Base-by-base conservation (phyloP, 1,140 invertebrate species). In the Chrysoperla carnea region DNA sequence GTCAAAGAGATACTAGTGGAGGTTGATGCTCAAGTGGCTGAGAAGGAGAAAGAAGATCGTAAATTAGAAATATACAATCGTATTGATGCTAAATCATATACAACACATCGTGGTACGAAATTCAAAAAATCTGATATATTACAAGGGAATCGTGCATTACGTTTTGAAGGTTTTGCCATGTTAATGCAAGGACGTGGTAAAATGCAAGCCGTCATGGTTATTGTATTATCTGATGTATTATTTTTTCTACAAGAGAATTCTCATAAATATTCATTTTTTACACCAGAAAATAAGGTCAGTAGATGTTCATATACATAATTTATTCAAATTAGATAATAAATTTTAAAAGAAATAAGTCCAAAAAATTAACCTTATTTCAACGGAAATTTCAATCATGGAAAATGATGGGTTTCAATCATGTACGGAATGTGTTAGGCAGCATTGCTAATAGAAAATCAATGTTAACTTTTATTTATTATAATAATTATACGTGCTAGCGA, bases 41-140 rank as follows among this genome's bases (percentile, higher is more conserved):
- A 89, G 45, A 88, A 90, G 56, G 86, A 94, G 56, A 72, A 84
- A 46, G 80, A 91, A 54, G 81, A 88, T 56, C 63, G 87, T 15
- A 84, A 93, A 54, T 57, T 92, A 45, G 90, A 95, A 61, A 92
- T 95, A 47, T 94, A 91, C 60, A 81, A 88, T 55, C 79, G 80
- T 46, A 83, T 95, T 37, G 92, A 97, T 62, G 79, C 84, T 3
- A 92, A 94, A 62, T 92, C 90, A 0, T 86, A 81, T 51, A 81
- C 86, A 1, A 71, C 75, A 12, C 86, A 84, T 58, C 76, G 81
- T 41, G 80, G 78, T 28, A 70, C 73, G 46, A 92, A 93, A 56
- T 94, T 95, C 56, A 93, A 90, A 60, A 93, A 93, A 60, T 88
- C 86, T n/a, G 88, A 95, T 61, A 76, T 97, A 46, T 65, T 92